These are phyloP conservation scores for Lagria hirta DNA, from an alignment of 2,888 invertebrate species.

Conservation along the genomic window DNA sequence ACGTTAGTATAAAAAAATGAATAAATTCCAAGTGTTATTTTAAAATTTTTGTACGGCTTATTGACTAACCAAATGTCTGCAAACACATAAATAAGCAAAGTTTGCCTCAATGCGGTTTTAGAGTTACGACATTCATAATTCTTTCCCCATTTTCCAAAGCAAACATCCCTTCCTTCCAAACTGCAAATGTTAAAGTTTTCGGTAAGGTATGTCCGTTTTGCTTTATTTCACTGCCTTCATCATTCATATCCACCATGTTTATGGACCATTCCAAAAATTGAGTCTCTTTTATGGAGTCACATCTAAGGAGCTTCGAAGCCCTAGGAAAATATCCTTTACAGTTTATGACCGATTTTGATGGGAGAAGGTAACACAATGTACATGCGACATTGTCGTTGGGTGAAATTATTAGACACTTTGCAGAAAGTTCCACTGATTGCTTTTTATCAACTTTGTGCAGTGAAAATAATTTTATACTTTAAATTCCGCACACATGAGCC, in stretches of 20 bases:
- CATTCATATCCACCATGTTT: constrained; percentile 37
- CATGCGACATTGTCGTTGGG: constrained; percentile 6
- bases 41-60: too few species aligned
- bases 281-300: constrained; percentile 36
- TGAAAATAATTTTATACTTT: constrained; percentile 11
- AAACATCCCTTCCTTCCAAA: too few species aligned
- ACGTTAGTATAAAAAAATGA: too few species aligned
- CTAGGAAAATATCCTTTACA: constrained; percentile 17
- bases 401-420: constrained; percentile 1
- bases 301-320: constrained; percentile 14
- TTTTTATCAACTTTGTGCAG: too few species aligned
- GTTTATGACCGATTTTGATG: constrained; percentile 18
- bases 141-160: too few species aligned
- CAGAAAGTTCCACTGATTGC: not conserved
- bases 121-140: too few species aligned
- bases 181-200: too few species aligned
- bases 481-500: constrained; percentile 2
- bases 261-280: constrained; percentile 43
- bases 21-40: too few species aligned
- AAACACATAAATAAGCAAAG: too few species aligned
- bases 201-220: constrained; percentile 23
- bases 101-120: too few species aligned
- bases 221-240: constrained; percentile 27
- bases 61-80: too few species aligned
- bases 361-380: constrained; percentile 10